These are phyloP conservation scores for Stomorhina lunata DNA, from an alignment of 2,888 invertebrate species.

Conservation along the genomic window DNA sequence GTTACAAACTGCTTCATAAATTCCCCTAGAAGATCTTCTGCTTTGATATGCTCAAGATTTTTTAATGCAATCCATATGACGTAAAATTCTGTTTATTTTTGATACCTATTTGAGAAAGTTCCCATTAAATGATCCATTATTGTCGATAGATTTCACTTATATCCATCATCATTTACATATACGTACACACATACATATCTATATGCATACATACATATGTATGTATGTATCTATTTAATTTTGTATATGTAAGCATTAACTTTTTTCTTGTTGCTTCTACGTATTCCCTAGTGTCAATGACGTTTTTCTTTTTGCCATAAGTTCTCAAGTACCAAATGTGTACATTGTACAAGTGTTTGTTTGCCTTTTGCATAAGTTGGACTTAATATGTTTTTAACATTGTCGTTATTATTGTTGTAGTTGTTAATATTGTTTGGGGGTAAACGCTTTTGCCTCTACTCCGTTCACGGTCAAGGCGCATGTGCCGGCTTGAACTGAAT, in stretches of 20 bases:
- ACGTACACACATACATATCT: background rate
- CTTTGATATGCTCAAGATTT: too few species aligned
- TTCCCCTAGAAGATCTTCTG: too few species aligned
- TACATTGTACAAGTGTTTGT: constrained; percentile 14
- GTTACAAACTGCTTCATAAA: too few species aligned
- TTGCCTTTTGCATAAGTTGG: constrained; percentile 10
- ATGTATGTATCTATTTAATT: too few species aligned
- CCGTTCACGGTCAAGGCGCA: constrained; percentile 70
- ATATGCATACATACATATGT: background rate
- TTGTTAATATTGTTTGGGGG: background rate
- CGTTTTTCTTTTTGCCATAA: constrained; percentile 28
- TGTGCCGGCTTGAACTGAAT: constrained; percentile 67
- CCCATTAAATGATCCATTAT: too few species aligned
- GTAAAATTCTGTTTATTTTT: too few species aligned
- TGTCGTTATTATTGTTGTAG: too few species aligned
- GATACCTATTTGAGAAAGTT: too few species aligned
- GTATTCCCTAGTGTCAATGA: constrained; percentile 43
- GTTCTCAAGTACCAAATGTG: background rate
- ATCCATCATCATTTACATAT: background rate
- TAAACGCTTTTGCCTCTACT: background rate
- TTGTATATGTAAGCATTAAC: background rate
- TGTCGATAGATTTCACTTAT: too few species aligned
- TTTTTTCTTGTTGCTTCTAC: background rate
- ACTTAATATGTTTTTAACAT: background rate
- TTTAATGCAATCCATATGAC: too few species aligned